Evolutionary conservation across 2,888 invertebrate genomes (phyloP), one percentile per base, ranked within the genome.

Genomic region (Blastobasis lacticolella): DNA sequence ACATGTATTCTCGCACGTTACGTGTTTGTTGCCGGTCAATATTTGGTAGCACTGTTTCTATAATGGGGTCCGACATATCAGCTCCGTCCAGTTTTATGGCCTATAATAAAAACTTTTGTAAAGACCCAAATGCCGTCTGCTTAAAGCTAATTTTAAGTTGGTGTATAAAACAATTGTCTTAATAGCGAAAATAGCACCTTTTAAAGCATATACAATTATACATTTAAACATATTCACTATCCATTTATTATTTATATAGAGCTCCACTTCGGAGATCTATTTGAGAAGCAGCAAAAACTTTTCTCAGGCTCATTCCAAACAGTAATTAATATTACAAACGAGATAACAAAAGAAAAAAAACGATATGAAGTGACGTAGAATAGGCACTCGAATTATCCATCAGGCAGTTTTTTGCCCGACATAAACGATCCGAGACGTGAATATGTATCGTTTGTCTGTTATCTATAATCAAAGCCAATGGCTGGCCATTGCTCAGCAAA

Each of bases 81-180:
- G 56, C 54, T 62, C 56, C 59, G 63, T 67, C 67, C 63, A 65
- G 66, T 71, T 75, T 78, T 78, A 73, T 75, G 66, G 67, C 60
- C 54, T 51, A 63, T 53, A 60, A 73, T 78, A 72, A 74, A 76
- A 70, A 69, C 62, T 66, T 69, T 64, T 58, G 66, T 67, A 64
- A 66, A 61, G 64, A 57, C 68, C 59, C 66, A 64, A 67, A 69
- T 68, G 67, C 62, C 72, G 66, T 65, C 66, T 69, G 23, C 23
- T 23, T 23, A 23, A 23, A 23, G 23, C 23, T 23, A 23, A 23
- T 23, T 23, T 23, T 23, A 23, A 23, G 23, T 23, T 23, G 23
- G 23, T 23, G 3, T 23, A 23, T 23, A 23, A 23, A 23, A 23
- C 23, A 23, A 23, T 23, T 23, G 23, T 23, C 23, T 3, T 3